Evolutionary conservation across 2,113 vertebrate species (phyloP).

Genomic region (Pseudonaja textilis): DNA sequence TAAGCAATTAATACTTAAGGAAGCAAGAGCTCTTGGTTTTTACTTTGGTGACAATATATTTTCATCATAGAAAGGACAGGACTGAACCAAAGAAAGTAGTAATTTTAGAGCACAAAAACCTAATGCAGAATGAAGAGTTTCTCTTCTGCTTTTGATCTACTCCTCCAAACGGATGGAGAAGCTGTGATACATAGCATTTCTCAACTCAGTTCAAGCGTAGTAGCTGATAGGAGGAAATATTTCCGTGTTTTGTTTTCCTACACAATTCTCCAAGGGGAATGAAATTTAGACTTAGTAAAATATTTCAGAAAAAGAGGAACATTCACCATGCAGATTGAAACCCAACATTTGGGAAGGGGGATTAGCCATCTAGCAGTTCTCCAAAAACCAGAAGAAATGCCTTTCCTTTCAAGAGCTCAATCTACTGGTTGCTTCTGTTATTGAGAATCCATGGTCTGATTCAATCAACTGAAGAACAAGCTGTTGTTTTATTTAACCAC

Average conservation of each 20-base stretch:
- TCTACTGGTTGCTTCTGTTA: background rate
- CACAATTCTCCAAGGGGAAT: background rate
- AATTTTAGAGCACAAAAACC: background rate
- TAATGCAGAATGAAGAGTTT: background rate
- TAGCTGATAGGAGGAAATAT: background rate
- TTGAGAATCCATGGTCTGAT: background rate
- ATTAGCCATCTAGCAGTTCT: background rate
- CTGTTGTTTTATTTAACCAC: background rate
- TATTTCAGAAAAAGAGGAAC: background rate
- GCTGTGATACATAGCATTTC: background rate
- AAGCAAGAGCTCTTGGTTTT: slow-evolving; percentile 24
- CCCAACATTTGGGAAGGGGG: background rate
- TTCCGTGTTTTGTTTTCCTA: background rate
- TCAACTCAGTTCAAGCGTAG: background rate
- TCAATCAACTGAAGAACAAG: background rate
- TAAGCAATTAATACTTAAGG: slow-evolving; percentile 38
- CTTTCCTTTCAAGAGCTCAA: background rate
- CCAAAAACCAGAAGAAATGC: background rate
- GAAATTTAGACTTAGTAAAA: background rate
- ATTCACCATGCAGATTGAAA: background rate
- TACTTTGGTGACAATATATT: slow-evolving; percentile 13
- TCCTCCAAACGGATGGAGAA: background rate
- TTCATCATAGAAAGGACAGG: slow-evolving; percentile 11
- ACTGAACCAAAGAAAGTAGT: background rate
- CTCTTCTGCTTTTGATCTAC: slow-evolving; percentile 12